A percentile compares a stretch with the other conserved stretches of the same genome.
Evolutionary conservation across 2,888 invertebrate species (phyloP).

Genomic region (Sturmia bella): DNA sequence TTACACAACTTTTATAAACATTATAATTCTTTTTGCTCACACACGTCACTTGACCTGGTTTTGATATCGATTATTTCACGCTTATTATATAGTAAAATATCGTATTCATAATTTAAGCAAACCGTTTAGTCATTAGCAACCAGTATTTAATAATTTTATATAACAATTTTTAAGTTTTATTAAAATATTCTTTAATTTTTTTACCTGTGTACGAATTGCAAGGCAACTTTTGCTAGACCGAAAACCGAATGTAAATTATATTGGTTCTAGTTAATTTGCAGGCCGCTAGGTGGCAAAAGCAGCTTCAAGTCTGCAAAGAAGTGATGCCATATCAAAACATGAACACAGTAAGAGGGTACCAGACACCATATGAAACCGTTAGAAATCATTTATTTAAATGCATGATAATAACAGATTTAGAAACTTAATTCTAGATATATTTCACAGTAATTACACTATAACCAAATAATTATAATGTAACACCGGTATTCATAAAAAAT

Average conservation of each 20-base stretch:
- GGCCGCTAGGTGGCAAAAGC: constrained; percentile 25
- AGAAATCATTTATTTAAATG: too few relatives aligned
- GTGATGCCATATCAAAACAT: background rate
- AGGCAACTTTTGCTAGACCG: constrained; percentile 63
- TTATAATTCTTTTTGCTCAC: constrained; percentile 31
- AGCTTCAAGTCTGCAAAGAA: background rate
- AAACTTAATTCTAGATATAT: too few relatives aligned
- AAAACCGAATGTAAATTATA: constrained; percentile 63
- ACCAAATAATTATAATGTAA: too few relatives aligned
- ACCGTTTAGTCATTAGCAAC: background rate
- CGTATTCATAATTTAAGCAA: background rate
- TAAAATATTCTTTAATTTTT: constrained; percentile 51
- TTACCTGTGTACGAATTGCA: constrained; percentile 69
- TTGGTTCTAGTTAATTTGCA: constrained; percentile 9
- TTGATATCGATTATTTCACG: constrained; percentile 27
- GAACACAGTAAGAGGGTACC: background rate
- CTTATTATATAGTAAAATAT: background rate
- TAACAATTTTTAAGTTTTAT: constrained; percentile 35
- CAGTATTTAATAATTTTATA: background rate
- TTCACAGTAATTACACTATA: too few relatives aligned
- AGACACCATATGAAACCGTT: background rate
- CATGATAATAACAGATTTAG: too few relatives aligned
- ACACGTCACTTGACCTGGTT: constrained; percentile 71
- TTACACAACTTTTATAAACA: constrained; percentile 57
- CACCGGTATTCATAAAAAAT: too few relatives aligned